Evolutionary conservation across 1,140 invertebrate species (phyloP), one percentile per base, ranked within the genome.

Genomic region (Cherax quadricarinatus): DNA sequence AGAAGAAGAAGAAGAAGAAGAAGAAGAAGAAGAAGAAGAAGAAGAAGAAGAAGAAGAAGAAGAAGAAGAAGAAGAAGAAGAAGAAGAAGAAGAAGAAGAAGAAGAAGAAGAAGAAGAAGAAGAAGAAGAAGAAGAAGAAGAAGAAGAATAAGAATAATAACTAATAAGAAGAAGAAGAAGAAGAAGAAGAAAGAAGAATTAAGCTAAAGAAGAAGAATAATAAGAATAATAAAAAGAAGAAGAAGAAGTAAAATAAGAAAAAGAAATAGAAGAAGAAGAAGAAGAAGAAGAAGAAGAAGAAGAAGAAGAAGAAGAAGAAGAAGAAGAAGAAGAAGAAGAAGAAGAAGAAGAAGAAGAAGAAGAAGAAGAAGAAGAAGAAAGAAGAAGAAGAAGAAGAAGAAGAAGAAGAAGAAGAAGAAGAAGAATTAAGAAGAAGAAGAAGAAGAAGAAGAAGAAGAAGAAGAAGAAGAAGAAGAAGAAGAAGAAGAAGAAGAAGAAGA

Each of bases 301-400:
- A 48, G 78, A 79, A 49, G 78, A 9, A 57, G 12, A 18, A 24
- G 12, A 57, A 24, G 60, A 12, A 53, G 24, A 18, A 83, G n/a
- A 70, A 87, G 70, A 78, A 53, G 51, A 48, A 87, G 70, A 78
- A 62, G 78, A 70, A 78, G 48, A 87, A 70, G 78, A 62, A 51
- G 48, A 87, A 70, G 78, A 53, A 51, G 48, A 51, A 48, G 51
- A 53, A 78, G 48, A 87, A 30, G n/a, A 57, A 30, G 62, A 75
- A 24, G 14, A n/a, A 81, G 48, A 80, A 49, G 75, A 41, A 84
- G 62, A 53, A 62, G 41, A 48, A 51, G 80, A 49, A 57, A 70
- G 41, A 66, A 48, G 49, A 66, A 70, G 79, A 66, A 41, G 49
- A 48, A 66, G 49, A 82, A 57, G 14, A 48, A 48, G 79, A 66